phyloP scores from a whole-genome alignment of 2,888 invertebrate genomes.

The Meta bourneti region DNA sequence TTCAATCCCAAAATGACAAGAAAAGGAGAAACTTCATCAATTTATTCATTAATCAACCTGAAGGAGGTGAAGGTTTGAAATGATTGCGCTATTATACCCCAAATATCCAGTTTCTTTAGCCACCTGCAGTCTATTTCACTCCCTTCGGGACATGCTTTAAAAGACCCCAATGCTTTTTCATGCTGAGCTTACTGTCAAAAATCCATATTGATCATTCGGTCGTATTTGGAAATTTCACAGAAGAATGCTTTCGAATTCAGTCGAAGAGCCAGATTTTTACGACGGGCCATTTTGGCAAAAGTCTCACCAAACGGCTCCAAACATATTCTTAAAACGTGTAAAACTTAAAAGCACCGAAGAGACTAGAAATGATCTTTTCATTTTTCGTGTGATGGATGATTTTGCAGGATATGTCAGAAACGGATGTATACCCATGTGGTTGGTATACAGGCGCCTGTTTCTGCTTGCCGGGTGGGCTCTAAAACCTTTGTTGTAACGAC shows the following conservation, averaged over 20 bases:
- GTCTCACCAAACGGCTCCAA: conserved; percentile 1
- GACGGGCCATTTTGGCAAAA: conserved; percentile 22
- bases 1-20: too few relatives aligned
- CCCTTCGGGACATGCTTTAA: not conserved
- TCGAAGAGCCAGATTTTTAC: conserved; percentile 28
- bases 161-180: conserved; percentile 5
- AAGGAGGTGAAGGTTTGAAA: too few relatives aligned
- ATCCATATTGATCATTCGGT: conserved; percentile 20
- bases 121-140: too few relatives aligned
- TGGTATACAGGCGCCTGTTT: too few relatives aligned
- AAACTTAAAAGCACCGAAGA: conserved; percentile 36
- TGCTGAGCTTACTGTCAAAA: conserved; percentile 19
- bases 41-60: too few relatives aligned
- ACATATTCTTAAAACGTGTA: conserved; percentile 35
- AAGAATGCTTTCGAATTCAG: conserved; percentile 22
- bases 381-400: not conserved
- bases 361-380: not conserved
- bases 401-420: too few relatives aligned
- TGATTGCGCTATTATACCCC: too few relatives aligned
- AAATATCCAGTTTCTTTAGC: too few relatives aligned
- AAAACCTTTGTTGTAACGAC: too few relatives aligned
- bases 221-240: conserved; percentile 11
- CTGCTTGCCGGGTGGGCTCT: too few relatives aligned
- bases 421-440: too few relatives aligned
- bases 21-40: too few relatives aligned